Evolutionary conservation across 1,140 invertebrate genomes (phyloP).

Genomic region (Euborellia annulipes): DNA sequence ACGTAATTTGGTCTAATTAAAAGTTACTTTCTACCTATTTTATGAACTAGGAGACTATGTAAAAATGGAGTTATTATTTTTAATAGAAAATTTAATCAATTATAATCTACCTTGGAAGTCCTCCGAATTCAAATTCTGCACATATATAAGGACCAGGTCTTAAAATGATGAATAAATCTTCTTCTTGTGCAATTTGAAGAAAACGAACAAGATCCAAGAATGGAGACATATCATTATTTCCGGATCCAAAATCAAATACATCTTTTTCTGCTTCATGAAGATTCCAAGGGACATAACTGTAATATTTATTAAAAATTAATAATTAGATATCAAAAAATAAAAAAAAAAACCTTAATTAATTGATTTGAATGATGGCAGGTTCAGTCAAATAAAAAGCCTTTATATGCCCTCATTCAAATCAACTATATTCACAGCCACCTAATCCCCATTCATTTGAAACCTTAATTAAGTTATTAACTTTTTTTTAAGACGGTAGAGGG

Average conservation of each 20-base stretch:
- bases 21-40: too few relatives aligned
- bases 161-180: constrained; percentile 32
- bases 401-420: too few relatives aligned
- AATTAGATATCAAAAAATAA: constrained; percentile 4
- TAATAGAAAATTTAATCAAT: too few relatives aligned
- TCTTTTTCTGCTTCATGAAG: constrained; percentile 31
- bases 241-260: constrained; percentile 29
- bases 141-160: constrained; percentile 36
- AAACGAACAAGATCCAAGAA: constrained; percentile 24
- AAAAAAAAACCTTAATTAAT: constrained; percentile 4
- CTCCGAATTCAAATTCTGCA: constrained; percentile 45
- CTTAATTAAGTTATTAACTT: too few relatives aligned
- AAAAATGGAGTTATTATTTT: constrained; percentile 2
- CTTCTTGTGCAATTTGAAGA: constrained; percentile 28
- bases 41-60: too few relatives aligned
- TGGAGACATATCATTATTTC: constrained; percentile 15
- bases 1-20: too few relatives aligned
- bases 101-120: constrained; percentile 25
- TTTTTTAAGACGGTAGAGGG: too few relatives aligned
- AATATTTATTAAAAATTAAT: constrained; percentile 4
- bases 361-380: too few relatives aligned
- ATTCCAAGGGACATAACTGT: constrained; percentile 38
- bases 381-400: too few relatives aligned
- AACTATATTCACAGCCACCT: too few relatives aligned
- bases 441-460: constrained; percentile 7